Evolutionary conservation across 2,888 invertebrate genomes (phyloP), one percentile per base, ranked within the genome.

Genomic region (Incurvaria masculella): DNA sequence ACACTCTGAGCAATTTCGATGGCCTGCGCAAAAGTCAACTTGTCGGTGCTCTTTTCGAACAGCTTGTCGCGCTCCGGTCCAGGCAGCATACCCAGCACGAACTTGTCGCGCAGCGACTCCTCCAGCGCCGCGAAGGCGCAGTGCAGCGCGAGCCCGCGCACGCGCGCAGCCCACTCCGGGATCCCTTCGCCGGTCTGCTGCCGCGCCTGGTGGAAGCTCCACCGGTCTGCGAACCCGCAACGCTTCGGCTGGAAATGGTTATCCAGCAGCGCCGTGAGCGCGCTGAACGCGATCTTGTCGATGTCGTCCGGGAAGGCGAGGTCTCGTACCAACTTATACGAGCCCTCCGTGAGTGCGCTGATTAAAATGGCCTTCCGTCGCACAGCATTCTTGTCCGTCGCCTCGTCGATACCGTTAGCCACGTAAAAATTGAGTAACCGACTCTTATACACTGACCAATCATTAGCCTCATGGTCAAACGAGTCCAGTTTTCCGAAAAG

Each of bases 121-220:
- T 54, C 53, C 19, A 56, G 39, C 14, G 52, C 53, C 19, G 47
- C 27, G 50, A 55, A 53, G 10, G 53, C 48, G 43, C 55, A 53
- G 27, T 51, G 48, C 18, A 47, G 52, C 26, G 51, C 14, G 42
- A 48, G 42, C 44, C 50, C 45, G 16, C 52, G 38, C 20, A 51
- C 21, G 47, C n/a, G n/a, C n/a, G n/a, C n/a, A n/a, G n/a, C n/a
- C n/a, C n/a, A n/a, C n/a, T n/a, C n/a, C n/a, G n/a, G 52, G 18
- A 56, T n/a, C 17, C 46, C 51, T 46, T 56, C 49, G 5, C 49
- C 49, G 2, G 49, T 23, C 27, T 47, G 39, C 19, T 53, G 48
- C 26, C 49, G 44, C 51, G n/a, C 45, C 23, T 48, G 53, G 45
- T 56, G 55, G 42, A 57, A 56, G 17, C 52, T 56, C 11, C 49